Base-by-base conservation (phyloP, 2,113 vertebrate genomes). In the Siphamia tubifer region DNA sequence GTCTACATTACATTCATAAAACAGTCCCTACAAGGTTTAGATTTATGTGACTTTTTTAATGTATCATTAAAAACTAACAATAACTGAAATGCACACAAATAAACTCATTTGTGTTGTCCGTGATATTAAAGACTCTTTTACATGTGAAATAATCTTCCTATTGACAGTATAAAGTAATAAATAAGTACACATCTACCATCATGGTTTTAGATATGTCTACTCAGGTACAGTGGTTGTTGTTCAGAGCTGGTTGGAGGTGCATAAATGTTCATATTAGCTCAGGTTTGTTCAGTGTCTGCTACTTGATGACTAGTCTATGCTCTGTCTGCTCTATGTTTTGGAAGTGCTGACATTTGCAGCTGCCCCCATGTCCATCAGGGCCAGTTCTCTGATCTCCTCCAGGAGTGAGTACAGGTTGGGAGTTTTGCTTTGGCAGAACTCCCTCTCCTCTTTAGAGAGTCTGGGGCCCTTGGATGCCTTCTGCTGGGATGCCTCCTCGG, bases 331-430 rank as follows among this genome's bases (percentile, higher is more conserved):
- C 60, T 73, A 85, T 1, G 82, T 74, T 2, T 66, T 75, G 0
- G 49, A 53, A 1, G 54, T 60, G 6, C 69, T 70, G 7, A 23
- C 20, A 34, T 3, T 61, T 8, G 56, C 21, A 1, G 11, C 9
- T 17, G 0, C 4, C 0, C 74, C 67, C 23, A 7, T 38, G 65
- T 84, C 77, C 36, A 92, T 49, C 8, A 99, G 89, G 0, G 97
- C 95, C 40, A 96, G 81, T 63, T 98, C 96, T 28, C 91, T 82
- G n/a, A 99, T 92, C 81, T 99, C 95, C 85, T 99, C 95, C 69
- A 99, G 89, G 12, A 98, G 58, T 0, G 86, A 87, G 82, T 99
- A 99, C 0, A 99, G 90, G 42, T 94, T 98, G 0, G 79, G 85
- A 0, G 85, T 90, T 65, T 89, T 92, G 25, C 92, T 98, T 79